Evolutionary conservation across 2,113 vertebrate genomes (phyloP).

Genomic region (Neodontobutis hainanensis): DNA sequence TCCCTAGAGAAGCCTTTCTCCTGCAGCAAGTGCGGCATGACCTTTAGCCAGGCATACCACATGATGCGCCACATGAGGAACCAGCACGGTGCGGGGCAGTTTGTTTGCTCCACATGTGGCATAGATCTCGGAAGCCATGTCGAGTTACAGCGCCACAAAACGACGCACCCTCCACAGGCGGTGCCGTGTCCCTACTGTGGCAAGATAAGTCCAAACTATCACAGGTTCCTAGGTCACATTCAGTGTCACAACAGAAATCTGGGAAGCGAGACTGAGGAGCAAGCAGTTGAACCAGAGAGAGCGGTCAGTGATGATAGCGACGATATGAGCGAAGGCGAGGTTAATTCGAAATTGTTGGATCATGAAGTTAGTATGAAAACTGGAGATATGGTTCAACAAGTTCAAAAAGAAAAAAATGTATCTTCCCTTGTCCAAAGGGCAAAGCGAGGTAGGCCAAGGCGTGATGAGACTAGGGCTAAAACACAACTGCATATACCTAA

Average conservation of each 20-base stretch:
- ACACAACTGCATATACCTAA: background rate
- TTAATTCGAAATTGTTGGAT: background rate
- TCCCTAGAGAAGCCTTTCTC: conserved; percentile 64
- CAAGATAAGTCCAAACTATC: background rate
- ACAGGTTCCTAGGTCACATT: conserved; percentile 22
- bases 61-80: conserved; percentile 65
- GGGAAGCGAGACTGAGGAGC: too few species aligned
- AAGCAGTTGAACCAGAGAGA: background rate
- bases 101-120: conserved; percentile 59
- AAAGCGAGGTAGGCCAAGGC: background rate
- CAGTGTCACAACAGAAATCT: conserved; percentile 3
- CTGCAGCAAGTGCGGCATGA: conserved; percentile 43
- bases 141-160: conserved; percentile 54
- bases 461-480: background rate
- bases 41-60: conserved; percentile 68
- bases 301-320: background rate
- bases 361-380: background rate
- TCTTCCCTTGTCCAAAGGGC: background rate
- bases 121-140: conserved; percentile 9
- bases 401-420: background rate
- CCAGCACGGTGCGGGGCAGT: conserved; percentile 45
- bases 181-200: conserved; percentile 32
- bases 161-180: conserved; percentile 17
- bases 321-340: background rate
- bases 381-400: background rate